These are phyloP conservation scores for Amia ocellicauda DNA, from an alignment of 2,113 vertebrate genomes.

Conservation along the genomic window DNA sequence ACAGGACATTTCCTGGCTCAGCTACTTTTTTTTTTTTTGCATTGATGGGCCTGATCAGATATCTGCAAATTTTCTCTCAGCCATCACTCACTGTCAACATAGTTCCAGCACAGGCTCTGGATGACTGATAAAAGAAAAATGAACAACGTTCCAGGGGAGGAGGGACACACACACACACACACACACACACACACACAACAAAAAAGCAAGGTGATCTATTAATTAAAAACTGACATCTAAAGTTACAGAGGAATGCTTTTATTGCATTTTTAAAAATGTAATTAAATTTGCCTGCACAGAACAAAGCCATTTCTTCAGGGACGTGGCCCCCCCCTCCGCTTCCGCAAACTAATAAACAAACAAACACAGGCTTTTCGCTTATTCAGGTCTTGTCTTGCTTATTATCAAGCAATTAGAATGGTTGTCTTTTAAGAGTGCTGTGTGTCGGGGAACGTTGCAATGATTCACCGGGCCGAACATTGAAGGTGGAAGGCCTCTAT, in stretches of 20 bases:
- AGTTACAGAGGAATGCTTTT: too few species aligned
- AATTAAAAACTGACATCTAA: neutral
- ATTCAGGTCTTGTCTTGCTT: neutral
- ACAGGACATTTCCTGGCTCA: neutral
- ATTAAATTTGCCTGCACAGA: neutral
- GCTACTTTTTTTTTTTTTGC: conserved; percentile 3
- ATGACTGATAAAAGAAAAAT: neutral
- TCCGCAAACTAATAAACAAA: too few species aligned
- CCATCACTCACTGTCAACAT: neutral
- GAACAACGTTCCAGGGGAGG: neutral
- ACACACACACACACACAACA: too few species aligned
- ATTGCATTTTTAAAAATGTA: neutral
- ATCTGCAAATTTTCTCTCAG: neutral
- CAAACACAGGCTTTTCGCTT: neutral
- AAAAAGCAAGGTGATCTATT: neutral
- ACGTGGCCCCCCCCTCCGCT: too few species aligned
- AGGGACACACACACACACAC: too few species aligned
- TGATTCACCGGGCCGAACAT: too few species aligned
- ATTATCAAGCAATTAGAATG: neutral
- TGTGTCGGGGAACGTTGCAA: too few species aligned
- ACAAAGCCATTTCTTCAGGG: neutral
- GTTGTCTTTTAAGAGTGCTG: too few species aligned
- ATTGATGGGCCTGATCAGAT: neutral
- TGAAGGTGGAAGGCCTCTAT: too few species aligned
- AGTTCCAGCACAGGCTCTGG: neutral